Evolutionary conservation across 1,140 invertebrate genomes (phyloP), one percentile per base, ranked within the genome.

Genomic region (Drosophila repletoides): DNA sequence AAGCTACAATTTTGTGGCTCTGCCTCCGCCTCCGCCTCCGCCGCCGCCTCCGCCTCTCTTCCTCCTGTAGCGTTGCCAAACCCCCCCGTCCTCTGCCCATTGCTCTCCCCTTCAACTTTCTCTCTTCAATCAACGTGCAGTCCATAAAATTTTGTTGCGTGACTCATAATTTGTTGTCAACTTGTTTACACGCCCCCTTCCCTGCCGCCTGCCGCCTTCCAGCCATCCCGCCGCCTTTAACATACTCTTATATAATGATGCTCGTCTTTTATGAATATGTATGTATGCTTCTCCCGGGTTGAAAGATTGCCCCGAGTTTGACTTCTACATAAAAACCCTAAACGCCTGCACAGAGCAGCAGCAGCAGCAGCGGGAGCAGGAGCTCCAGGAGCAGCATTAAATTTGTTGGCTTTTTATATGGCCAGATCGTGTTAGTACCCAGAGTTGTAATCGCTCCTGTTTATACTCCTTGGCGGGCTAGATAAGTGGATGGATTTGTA

Each of bases 161-260:
- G 70, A 67, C 80, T 84, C 80, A 86, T 79, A 83, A 74, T 86
- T 84, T 75, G 83, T 79, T 75, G 75, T 84, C 65, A 74, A 79
- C 74, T 79, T 83, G 79, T 84, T 83, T 77, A 83, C 79, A 84
- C 24, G 58, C 9, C 1, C 6, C 5, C 12, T 4, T 22, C 6
- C 12, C 10, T 7, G 12, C 7, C 6, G 33, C 33, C 41, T 24
- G 9, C 33, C 3, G 0, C 15, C 10, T 28, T 2, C 31, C 2
- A 14, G 1, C 14, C 14, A 2, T 3, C 28, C 0, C n/a, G n/a
- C 1, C 41, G 52, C 55, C 46, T 34, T 48, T 71, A 56, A 66
- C 73, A 76, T 26, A 24, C 41, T 40, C 26, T 40, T 53, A 72
- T 22, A 84, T 79, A 77, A 75, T 79, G 79, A 84, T 84, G 71